Evolutionary conservation across 2,113 vertebrate genomes (phyloP), one percentile per base, ranked within the genome.

Genomic region (Bombycilla garrulus): DNA sequence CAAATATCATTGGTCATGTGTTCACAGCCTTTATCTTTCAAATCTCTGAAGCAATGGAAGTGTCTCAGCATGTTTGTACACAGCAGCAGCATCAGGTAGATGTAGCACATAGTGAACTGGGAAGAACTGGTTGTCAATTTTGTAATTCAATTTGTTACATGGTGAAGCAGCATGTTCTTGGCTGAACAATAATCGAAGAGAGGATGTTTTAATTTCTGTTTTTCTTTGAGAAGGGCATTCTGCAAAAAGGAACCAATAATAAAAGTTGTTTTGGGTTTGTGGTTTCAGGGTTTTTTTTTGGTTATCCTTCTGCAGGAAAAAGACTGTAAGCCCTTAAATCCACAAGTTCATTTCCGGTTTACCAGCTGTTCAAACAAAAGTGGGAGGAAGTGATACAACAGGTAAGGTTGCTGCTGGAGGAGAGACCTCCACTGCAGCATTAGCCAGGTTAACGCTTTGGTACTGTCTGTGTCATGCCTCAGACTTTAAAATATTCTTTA

Each of bases 301-400:
- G 21, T 88, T 86, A 53, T 86, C 33, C 31, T 94, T 79, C 45
- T 94, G 21, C 38, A 67, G 77, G n/a, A 62, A 66, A 60, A 90
- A 92, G 60, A 82, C 50, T 71, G 8, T 86, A 92, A 92, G 50
- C 67, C 64, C 48, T 95, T 93, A 93, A 88, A 92, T 83, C 74
- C 81, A 29, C 79, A 70, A 70, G 67, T 87, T 95, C 33, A 28
- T 86, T 94, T 96, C 72, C 87, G 84, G 45, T 95, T 91, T 92
- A 66, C 42, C 95, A 96, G 91, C 95, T 97, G 89, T 95, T 96
- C 82, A 96, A 92, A 96, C 69, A 95, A 31, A 95, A 66, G 42
- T 62, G n/a, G 15, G 45, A 83, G 48, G 50, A 67, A 81, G 18
- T 50, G 20, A 66, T 81, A 12, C 44, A 76, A 50, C 65, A 95